Evolutionary conservation across 1,140 invertebrate species (phyloP), one percentile per base, ranked within the genome.

Genomic region (Orussus abietinus): DNA sequence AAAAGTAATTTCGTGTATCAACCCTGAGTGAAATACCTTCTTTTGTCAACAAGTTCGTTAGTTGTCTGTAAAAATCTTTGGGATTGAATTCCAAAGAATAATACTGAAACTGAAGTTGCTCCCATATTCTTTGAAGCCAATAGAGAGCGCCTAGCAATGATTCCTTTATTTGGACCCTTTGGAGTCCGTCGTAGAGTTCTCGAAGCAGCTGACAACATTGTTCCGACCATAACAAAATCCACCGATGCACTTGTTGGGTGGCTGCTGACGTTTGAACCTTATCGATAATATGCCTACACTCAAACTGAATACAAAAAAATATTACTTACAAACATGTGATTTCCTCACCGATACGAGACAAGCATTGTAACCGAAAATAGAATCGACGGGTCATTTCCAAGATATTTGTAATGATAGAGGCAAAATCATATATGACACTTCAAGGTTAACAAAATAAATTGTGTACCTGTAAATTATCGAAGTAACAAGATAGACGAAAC

Each of bases 381-480:
- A 28, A 1, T 13, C 28, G 5, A 38, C 35, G 1, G 11, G 3
- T 29, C 19, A 40, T 4, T n/a, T n/a, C n/a, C n/a, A n/a, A n/a
- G 20, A 20, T 19, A 38, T 35, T 21, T 1, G 13, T 15, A 46
- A 17, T 17, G 11, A 18, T 30, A 38, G 3, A 29, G 21, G 25
- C 25, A 31, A 28, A 9, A 20, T 19, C 14, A 21, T 26, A 31
- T 18, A 15, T 29, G 41, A 1, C 10, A 35, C 21, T 33, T 5
- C 20, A 21, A 45, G 9, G 13, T 37, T 30, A 25, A 42, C 45
- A 43, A 50, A 45, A n/a, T n/a, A n/a, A n/a, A n/a, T n/a, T n/a
- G n/a, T n/a, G n/a, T 66, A 74, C 71, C 71, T 72, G 69, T 21
- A 71, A 36, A 5, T 50, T 39, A 46, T 74, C 71, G 4, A 71